Conservation (phyloP, 2,113 vertebrate species). For the Microcebus ravelobensis region DNA sequence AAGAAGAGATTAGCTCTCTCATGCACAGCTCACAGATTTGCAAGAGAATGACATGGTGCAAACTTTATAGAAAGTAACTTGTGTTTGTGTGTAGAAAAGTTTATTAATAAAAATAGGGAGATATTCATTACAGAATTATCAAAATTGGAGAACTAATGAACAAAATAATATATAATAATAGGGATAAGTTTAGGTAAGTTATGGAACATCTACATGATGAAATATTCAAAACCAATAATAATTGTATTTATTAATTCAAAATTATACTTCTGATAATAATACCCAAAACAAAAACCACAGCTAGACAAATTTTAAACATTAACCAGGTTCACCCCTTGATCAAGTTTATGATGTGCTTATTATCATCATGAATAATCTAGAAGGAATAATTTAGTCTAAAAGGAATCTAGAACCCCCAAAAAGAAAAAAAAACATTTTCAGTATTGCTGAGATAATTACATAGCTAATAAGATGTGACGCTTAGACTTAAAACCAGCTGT, state of each 20-base stretch:
- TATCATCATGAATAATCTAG: background rate
- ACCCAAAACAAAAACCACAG: background rate
- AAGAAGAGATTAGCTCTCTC: background rate
- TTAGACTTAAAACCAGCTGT: background rate
- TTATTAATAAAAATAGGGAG: background rate
- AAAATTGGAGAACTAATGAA: background rate
- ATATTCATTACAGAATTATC: background rate
- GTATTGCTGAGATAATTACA: background rate
- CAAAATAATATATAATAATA: background rate
- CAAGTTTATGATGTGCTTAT: background rate
- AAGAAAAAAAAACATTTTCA: background rate
- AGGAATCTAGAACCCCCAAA: background rate
- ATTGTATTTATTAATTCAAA: background rate
- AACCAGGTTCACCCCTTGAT: background rate
- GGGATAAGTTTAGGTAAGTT: background rate
- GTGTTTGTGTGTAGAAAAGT: background rate
- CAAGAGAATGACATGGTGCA: background rate
- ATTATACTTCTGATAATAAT: background rate
- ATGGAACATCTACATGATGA: background rate
- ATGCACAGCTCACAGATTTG: background rate
- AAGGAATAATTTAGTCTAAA: background rate
- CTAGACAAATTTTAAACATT: background rate
- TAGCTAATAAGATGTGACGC: background rate
- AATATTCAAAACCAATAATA: background rate
- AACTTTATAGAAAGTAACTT: background rate